phyloP scores from a whole-genome alignment of 2,113 vertebrate genomes.

The Sorex araneus region DNA sequence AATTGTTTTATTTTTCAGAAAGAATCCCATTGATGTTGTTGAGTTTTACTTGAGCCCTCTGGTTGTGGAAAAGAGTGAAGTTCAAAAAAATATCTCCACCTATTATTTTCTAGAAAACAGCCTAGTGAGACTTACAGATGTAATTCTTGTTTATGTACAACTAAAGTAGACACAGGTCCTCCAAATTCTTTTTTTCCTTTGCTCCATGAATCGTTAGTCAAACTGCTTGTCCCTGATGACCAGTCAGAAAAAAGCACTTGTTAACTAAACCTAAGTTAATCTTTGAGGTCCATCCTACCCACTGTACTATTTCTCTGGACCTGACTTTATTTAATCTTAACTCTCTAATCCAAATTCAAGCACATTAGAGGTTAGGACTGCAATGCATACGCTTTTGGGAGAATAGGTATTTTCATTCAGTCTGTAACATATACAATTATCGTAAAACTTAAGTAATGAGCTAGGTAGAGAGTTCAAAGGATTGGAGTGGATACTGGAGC shows the following conservation, averaged over 20 bases:
- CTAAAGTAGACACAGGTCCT: neutral
- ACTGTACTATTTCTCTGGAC: too few species aligned
- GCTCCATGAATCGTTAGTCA: neutral
- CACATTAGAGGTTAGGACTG: neutral
- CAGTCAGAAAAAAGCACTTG: neutral
- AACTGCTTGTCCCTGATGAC: neutral
- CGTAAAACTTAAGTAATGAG: neutral
- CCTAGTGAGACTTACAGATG: conserved; percentile 12
- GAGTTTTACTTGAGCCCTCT: conserved; percentile 37
- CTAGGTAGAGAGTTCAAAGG: too few species aligned
- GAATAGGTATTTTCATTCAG: neutral
- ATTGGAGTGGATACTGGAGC: too few species aligned
- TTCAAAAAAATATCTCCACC: neutral
- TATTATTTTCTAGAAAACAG: conserved; percentile 24
- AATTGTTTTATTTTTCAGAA: too few species aligned
- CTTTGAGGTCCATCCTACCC: neutral
- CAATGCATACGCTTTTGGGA: neutral
- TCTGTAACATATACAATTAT: neutral
- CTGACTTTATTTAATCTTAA: neutral
- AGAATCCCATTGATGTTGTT: neutral
- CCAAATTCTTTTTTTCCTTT: conserved; percentile 31
- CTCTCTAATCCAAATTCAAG: conserved; percentile 11
- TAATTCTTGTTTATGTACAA: conserved; percentile 19
- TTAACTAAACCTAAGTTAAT: conserved; percentile 3
- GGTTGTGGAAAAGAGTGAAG: conserved; percentile 3